Percentiles rank a stretch among this genome's conserved stretches.
phyloP scores from a whole-genome alignment of 2,888 invertebrate species.

The Drosophila fulvimacula region DNA sequence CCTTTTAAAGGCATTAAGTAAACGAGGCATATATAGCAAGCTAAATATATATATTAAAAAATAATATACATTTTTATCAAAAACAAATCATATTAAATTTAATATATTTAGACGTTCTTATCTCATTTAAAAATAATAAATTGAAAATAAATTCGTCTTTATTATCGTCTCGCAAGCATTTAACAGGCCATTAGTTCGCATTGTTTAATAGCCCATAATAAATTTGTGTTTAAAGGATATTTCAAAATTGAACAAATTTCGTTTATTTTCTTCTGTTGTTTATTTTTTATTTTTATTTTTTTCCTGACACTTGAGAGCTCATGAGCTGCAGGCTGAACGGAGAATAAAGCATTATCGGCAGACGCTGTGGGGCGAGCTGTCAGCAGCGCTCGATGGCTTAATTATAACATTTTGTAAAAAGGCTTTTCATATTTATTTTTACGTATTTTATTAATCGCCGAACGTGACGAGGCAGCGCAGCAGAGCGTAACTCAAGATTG shows the following conservation, averaged over 20 bases:
- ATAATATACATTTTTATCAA: not conserved
- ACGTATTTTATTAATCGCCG: slow-evolving; percentile 53
- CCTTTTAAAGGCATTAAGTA: not conserved
- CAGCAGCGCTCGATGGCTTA: slow-evolving; percentile 56
- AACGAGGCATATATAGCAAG: not conserved
- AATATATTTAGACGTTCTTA: not conserved
- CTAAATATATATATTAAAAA: not conserved
- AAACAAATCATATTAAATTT: not conserved
- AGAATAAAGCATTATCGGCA: slow-evolving; percentile 28
- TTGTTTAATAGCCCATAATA: slow-evolving; percentile 24
- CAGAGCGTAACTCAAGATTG: slow-evolving; percentile 4
- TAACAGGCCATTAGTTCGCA: slow-evolving; percentile 13
- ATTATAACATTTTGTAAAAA: slow-evolving; percentile 55
- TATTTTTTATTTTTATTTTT: not conserved
- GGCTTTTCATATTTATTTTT: slow-evolving; percentile 16
- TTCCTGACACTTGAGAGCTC: slow-evolving; percentile 51
- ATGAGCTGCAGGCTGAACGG: slow-evolving; percentile 36
- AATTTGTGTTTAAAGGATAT: slow-evolving; percentile 20
- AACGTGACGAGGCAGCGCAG: not conserved
- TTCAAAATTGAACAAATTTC: slow-evolving; percentile 19
- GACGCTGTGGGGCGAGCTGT: slow-evolving; percentile 50
- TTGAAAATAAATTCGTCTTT: not conserved
- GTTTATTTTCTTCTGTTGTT: slow-evolving; percentile 1
- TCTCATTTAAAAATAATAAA: not conserved
- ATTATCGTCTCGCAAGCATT: not conserved